Evolutionary conservation across 2,113 vertebrate genomes (phyloP).

Genomic region (Aphelocoma coerulescens): DNA sequence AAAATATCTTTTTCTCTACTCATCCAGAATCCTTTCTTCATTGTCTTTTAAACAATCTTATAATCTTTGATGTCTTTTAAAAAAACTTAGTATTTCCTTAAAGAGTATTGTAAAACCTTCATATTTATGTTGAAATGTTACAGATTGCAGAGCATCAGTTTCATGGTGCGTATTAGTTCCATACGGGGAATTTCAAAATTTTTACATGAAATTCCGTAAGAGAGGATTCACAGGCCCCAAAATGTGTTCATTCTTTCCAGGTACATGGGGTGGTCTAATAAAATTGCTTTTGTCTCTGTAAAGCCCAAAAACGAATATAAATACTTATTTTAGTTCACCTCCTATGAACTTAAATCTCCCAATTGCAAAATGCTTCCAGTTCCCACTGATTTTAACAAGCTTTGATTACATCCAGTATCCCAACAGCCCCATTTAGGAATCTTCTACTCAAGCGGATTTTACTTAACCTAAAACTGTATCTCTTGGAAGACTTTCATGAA

Average conservation of each 20-base stretch:
- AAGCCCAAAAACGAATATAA: neutral
- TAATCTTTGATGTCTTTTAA: neutral
- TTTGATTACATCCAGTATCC: neutral
- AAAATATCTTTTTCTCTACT: neutral
- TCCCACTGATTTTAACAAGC: neutral
- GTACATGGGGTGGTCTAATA: neutral
- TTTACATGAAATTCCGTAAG: neutral
- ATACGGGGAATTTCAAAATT: neutral
- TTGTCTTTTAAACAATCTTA: neutral
- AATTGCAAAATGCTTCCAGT: neutral
- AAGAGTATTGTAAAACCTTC: neutral
- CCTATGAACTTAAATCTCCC: neutral
- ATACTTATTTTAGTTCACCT: neutral
- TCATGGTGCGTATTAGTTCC: neutral
- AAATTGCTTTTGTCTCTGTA: neutral
- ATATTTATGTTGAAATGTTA: neutral
- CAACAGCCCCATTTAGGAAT: neutral
- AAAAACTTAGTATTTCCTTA: neutral
- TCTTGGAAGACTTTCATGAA: neutral
- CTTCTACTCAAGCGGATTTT: neutral
- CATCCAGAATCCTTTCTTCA: neutral
- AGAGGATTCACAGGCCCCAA: neutral
- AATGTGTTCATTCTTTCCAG: neutral
- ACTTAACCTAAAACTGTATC: neutral
- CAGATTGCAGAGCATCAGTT: neutral